phyloP scores from a whole-genome alignment of 64 coral and sea anemone species.

The Montipora foliosa region DNA sequence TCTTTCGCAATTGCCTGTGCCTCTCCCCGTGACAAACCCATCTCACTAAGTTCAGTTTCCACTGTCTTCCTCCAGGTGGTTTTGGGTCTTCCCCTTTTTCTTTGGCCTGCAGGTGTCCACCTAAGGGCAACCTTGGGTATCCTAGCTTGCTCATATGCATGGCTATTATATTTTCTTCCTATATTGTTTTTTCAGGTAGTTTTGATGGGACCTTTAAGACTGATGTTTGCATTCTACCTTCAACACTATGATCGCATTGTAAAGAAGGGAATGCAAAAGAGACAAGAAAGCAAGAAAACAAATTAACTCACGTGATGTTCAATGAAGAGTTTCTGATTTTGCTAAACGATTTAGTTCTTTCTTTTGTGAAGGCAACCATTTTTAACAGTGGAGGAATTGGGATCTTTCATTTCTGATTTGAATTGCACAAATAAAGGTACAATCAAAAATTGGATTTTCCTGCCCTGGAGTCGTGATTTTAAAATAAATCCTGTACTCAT shows the following conservation, averaged over 20 bases:
- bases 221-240: constrained; percentile 18
- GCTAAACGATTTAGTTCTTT: not conserved
- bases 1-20: too few species aligned
- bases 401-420: not conserved
- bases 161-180: not conserved
- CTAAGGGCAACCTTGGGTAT: too few species aligned
- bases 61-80: too few species aligned
- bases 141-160: too few species aligned
- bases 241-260: constrained; percentile 45
- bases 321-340: not conserved
- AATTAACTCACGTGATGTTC: not conserved
- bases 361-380: too few species aligned
- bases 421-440: not conserved
- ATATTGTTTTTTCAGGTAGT: not conserved
- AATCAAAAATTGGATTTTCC: not conserved
- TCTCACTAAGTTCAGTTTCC: too few species aligned
- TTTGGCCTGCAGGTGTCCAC: too few species aligned
- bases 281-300: constrained; percentile 33
- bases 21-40: too few species aligned
- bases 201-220: constrained; percentile 36
- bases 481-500: too few species aligned
- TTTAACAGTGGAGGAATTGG: not conserved
- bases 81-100: too few species aligned
- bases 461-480: too few species aligned
- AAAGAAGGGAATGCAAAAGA: constrained; percentile 18